Percentiles rank a stretch among this genome's conserved stretches.
phyloP scores from a whole-genome alignment of 2,888 invertebrate genomes.

The Craniophora ligustri region DNA sequence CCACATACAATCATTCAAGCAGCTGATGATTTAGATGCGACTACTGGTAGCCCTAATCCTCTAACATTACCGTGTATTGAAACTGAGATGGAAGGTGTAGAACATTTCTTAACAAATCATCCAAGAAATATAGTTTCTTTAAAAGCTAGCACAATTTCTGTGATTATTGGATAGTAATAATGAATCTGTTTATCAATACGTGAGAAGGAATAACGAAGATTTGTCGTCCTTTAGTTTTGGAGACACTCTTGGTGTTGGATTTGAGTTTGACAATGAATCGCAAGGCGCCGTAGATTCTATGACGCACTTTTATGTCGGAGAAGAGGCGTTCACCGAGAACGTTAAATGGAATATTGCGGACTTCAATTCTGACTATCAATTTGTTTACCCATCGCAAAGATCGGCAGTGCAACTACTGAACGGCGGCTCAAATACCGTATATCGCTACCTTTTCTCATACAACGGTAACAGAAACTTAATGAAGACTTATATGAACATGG shows the following conservation, averaged over 20 bases:
- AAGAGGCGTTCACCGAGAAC: conserved; percentile 16
- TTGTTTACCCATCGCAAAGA: conserved; percentile 23
- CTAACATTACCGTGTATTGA: conserved; percentile 21
- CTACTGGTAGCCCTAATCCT: not conserved
- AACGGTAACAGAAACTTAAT: conserved; percentile 25
- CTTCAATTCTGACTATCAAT: conserved; percentile 21
- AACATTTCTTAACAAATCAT: conserved; percentile 30
- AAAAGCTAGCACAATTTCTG: conserved; percentile 14
- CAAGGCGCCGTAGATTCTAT: conserved; percentile 11
- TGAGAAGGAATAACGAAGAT: not conserved
- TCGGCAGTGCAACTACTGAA: conserved; percentile 9
- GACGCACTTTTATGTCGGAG: conserved; percentile 33
- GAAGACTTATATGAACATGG: not conserved
- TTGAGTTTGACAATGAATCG: conserved; percentile 14
- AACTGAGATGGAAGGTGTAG: conserved; percentile 23
- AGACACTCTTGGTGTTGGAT: conserved; percentile 2
- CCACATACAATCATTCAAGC: conserved; percentile 7
- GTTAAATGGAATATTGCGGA: conserved; percentile 8
- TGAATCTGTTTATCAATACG: conserved; percentile 15
- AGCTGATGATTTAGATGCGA: conserved; percentile 6
- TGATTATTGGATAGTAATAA: conserved; percentile 37
- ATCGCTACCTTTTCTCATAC: conserved; percentile 35
- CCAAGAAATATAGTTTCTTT: conserved; percentile 13
- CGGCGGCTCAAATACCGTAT: conserved; percentile 21
- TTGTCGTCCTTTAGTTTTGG: conserved; percentile 5